Evolutionary conservation across 2,797 vertebrate species (phyloP), one percentile per base, ranked within the genome.

Genomic region (Botia kubotai): DNA sequence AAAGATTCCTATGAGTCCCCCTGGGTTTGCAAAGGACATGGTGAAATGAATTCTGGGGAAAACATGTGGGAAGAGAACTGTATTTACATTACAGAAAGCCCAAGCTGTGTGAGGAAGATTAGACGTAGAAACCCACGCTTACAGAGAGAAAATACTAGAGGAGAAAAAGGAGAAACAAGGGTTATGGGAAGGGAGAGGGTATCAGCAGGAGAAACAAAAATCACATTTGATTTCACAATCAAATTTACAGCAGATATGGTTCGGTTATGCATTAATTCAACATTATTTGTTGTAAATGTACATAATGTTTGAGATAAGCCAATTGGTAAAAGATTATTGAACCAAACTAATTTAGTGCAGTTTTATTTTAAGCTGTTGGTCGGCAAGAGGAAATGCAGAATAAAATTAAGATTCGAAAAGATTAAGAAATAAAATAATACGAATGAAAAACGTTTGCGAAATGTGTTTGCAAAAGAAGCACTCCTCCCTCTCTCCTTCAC

Each of bases 401-500:
- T 19, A 23, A 7, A 19, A 29, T 43, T 43, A 69, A 63, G 52
- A 26, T 26, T 26, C 23, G 23, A 16, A 29, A 46, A 50, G 19
- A 23, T 23, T 3, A 26, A 65, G 21, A 6, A 1, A 82, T 39
- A 23, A 12, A 39, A 55, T 52, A 55, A 55, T 23, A 19, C 39
- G n/a, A 62, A 1, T 33, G 46, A 12, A 11, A 26, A 16, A 74
- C 43, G n/a, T 23, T 29, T 26, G 57, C 46, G 12, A 46, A 21
- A 58, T 29, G 16, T 16, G 21, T 65, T 77, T 62, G 68, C 16
- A 39, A 14, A 12, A 33, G 77, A 75, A 58, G 43, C 23, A 12
- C 69, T 60, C 53, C 60, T 77, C 19, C 13, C 57, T 26, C 68
- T 83, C 83, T 89, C 83, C 81, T 89, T 86, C 88, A 88, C 87